Percentiles rank a stretch among this genome's conserved stretches.
Evolutionary conservation across 1,140 invertebrate genomes (phyloP).

Genomic region (Batillaria attramentaria): DNA sequence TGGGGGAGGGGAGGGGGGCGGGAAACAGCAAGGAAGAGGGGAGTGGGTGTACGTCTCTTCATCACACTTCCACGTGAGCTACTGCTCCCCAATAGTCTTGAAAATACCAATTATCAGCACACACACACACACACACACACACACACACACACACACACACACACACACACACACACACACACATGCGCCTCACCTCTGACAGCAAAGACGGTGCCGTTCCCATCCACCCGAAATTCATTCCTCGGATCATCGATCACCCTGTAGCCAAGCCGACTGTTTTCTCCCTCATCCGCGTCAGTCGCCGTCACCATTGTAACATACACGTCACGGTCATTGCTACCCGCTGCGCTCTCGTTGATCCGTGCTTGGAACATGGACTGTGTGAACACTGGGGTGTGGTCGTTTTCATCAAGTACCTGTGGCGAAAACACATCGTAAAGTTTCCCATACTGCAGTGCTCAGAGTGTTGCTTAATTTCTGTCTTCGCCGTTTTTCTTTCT

Average conservation of each 20-base stretch:
- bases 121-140: no score
- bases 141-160: no score
- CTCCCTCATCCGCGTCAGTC: slow-evolving; percentile 90
- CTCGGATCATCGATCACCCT: slow-evolving; percentile 73
- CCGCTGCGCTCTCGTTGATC: slow-evolving; percentile 67
- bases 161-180: neutral
- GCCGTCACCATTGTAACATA: slow-evolving; percentile 77
- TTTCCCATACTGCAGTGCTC: no score
- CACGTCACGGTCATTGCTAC: slow-evolving; percentile 84
- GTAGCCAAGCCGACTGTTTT: slow-evolving; percentile 78
- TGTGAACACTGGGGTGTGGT: slow-evolving; percentile 88
- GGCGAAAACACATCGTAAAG: no score
- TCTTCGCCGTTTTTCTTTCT: no score
- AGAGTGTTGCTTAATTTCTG: no score
- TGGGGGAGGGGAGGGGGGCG: no score
- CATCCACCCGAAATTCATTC: slow-evolving; percentile 65
- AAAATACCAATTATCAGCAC: no score
- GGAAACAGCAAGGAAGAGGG: neutral
- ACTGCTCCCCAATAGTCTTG: no score
- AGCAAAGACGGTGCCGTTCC: slow-evolving; percentile 50
- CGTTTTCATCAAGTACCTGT: slow-evolving; percentile 92
- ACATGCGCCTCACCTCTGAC: slow-evolving; percentile 22
- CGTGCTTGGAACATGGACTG: slow-evolving; percentile 82
- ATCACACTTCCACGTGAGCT: neutral
- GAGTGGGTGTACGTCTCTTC: neutral